Evolutionary conservation across 2,888 invertebrate species (phyloP), one percentile per base, ranked within the genome.

Genomic region (Drosophila pullipes): DNA sequence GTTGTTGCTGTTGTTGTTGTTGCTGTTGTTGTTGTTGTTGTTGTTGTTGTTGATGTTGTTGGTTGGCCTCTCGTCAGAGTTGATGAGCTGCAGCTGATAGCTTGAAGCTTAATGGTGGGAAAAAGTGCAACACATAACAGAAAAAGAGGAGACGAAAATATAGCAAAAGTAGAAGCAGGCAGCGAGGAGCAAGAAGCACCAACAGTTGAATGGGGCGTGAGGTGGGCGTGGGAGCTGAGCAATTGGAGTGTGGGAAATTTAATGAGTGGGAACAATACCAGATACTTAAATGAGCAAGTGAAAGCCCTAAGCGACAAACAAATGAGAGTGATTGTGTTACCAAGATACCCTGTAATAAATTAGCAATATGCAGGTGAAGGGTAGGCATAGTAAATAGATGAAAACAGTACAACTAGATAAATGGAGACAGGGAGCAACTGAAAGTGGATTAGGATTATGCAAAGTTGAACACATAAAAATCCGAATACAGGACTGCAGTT

Each of bases 81-180:
- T 87, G 90, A 85, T 85, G 83, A 80, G 88, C 80, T 89, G 89
- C 77, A 82, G 85, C 74, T 85, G 89, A 84, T 89, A 74, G 81
- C 80, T 81, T 78, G 81, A 61, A 53, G 77, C 87, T 89, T 85
- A 89, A 85, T 85, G 85, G 85, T 85, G 85, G 85, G 85, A 85
- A 80, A 82, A 80, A 80, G 74, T 66, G 73, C 74, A 75, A 47
- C 65, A 59, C 73, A 52, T 63, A 55, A 55, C 52, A 31, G 39
- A 60, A 49, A 69, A 70, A 39, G 28, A 18, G 35, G 28, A 53
- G n/a, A 52, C 47, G 9, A 47, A 47, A 47, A 25, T 47, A 30
- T 52, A 44, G 52, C 2, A 61, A 30, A 57, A 28, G 50, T 39
- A 22, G 50, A n/a, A 33, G 37, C 47, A 68, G 33, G 11, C 31